phyloP scores from a whole-genome alignment of 53 echinoderm and acorn worm species.

The Patiria pectinifera region DNA sequence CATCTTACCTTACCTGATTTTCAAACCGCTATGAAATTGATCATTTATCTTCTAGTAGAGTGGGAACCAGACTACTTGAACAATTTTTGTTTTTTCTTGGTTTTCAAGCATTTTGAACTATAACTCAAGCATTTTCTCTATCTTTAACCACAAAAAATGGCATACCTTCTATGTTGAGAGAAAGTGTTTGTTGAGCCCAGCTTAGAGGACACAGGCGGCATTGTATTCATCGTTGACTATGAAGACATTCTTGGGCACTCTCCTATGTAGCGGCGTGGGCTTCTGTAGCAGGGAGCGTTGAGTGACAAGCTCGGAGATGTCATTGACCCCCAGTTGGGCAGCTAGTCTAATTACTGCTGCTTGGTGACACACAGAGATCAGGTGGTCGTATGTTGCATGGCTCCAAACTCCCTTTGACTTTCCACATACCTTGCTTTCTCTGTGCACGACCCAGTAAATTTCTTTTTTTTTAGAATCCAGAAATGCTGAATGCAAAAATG shows the following conservation, averaged over 20 bases:
- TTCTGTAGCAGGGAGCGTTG: conserved; percentile 71
- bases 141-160: too few relatives aligned
- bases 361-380: conserved; percentile 90
- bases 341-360: conserved; percentile 87
- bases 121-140: too few relatives aligned
- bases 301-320: conserved; percentile 73
- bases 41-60: too few relatives aligned
- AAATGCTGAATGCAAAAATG: too few relatives aligned
- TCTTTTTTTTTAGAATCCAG: too few relatives aligned
- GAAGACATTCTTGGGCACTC: conserved; percentile 85
- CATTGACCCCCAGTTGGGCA: conserved; percentile 86
- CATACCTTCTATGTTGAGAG: conserved; percentile 86
- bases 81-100: too few relatives aligned
- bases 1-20: too few relatives aligned
- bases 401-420: conserved; percentile 81
- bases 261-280: conserved; percentile 74
- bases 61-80: too few relatives aligned
- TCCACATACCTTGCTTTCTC: conserved; percentile 93
- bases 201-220: conserved; percentile 63
- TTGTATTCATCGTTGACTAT: conserved; percentile 86
- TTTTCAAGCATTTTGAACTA: too few relatives aligned
- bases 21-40: too few relatives aligned
- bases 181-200: conserved; percentile 85
- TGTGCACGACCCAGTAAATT: conserved; percentile 23
- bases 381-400: conserved; percentile 91